Conservation (phyloP, 2,113 vertebrate species). For the Helogale parvula region DNA sequence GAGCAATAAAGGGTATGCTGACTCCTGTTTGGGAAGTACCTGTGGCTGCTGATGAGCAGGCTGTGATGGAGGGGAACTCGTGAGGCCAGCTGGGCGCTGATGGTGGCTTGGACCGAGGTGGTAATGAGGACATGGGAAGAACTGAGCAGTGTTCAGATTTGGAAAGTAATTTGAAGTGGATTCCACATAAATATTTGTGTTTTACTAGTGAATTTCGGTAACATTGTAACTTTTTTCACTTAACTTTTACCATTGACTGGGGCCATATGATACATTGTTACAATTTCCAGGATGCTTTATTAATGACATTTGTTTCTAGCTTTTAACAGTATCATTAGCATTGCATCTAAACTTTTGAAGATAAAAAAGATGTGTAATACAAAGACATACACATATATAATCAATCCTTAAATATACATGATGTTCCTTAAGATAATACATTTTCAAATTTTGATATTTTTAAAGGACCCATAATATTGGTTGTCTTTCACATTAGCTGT, state of each 20-base stretch:
- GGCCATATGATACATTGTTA: neutral
- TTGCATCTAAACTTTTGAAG: conserved; percentile 28
- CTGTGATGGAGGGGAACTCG: neutral
- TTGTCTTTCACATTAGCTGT: neutral
- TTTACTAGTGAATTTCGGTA: neutral
- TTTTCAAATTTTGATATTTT: neutral
- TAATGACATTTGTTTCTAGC: neutral
- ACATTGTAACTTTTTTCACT: neutral
- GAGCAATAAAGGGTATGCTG: neutral
- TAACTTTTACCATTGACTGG: neutral
- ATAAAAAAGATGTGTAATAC: neutral
- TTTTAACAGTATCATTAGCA: neutral
- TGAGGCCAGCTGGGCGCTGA: neutral
- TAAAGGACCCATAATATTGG: neutral
- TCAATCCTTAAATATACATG: neutral
- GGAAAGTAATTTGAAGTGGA: neutral
- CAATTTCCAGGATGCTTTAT: neutral
- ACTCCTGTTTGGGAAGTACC: neutral
- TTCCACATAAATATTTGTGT: neutral
- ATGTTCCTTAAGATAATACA: neutral
- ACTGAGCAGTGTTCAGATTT: neutral
- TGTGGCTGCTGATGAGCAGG: neutral
- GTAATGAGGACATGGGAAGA: neutral
- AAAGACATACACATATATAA: neutral
- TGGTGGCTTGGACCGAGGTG: neutral